Evolutionary conservation across 1,140 invertebrate genomes (phyloP), one percentile per base, ranked within the genome.

Genomic region (Drosophila quadrilineata): DNA sequence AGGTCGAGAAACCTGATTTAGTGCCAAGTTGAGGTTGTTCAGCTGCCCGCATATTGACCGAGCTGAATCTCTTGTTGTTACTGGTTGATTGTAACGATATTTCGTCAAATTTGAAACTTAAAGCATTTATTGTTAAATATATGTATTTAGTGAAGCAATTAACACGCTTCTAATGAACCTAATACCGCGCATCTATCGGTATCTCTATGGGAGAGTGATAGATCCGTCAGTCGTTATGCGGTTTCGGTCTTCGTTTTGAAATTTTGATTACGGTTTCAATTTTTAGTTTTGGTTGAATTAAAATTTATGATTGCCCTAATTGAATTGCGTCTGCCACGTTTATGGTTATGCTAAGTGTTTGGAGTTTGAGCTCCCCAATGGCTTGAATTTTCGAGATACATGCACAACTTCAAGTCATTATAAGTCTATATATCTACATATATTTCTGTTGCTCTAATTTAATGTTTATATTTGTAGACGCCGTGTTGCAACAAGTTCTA

Each of bases 401-500:
- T n/a, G n/a, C n/a, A n/a, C n/a, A n/a, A n/a, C n/a, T n/a, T n/a
- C n/a, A n/a, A n/a, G n/a, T n/a, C n/a, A n/a, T n/a, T n/a, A n/a
- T n/a, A n/a, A 12, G 16, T 48, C 16, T n/a, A 19, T 58, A 52
- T 36, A 66, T 70, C 75, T 75, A 48, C 59, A 65, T 59, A 35
- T 21, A 75, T 36, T 17, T 31, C 36, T 12, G 4, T 2, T 10
- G 12, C 0, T 21, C 19, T 43, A 38, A 29, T 58, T 67, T 45
- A 19, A 3, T 57, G 43, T 49, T 10, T 59, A 57, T 70, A n/a
- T 57, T 40, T 71, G 8, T 88, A 97, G 96, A 95, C 95, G 17
- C 96, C 95, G 46, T 97, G 96, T 84, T 97, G 96, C 89, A 94
- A 94, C 71, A 96, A 96, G 89, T 92, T 95, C 1, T 97, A 97